Conservation (phyloP, 1,140 invertebrate species). For the Diachasma alloeum region DNA sequence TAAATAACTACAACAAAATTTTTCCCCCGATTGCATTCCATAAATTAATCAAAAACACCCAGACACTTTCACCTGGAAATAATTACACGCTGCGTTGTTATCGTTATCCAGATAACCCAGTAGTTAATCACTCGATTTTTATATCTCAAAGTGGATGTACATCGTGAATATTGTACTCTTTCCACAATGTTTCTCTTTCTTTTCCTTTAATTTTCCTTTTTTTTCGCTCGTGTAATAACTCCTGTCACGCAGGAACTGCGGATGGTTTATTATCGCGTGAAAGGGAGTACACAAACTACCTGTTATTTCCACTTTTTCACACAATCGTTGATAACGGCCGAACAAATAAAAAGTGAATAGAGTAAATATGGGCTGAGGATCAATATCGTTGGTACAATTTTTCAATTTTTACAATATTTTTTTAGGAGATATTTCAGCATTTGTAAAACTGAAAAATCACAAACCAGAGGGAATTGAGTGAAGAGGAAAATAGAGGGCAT, state of each 20-base stretch:
- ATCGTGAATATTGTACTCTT: neutral
- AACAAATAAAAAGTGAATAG: neutral
- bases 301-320: neutral
- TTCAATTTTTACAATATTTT: neutral
- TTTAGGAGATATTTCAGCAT: neutral
- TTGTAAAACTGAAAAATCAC: neutral
- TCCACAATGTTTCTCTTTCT: neutral
- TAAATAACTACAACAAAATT: neutral
- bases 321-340: neutral
- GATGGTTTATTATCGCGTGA: slow-evolving; percentile 3
- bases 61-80: neutral
- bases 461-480: neutral
- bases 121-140: too few relatives aligned
- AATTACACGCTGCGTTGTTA: neutral
- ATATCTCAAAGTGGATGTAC: neutral
- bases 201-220: neutral
- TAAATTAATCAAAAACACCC: neutral
- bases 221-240: neutral
- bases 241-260: neutral
- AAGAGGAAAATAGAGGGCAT: neutral
- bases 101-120: neutral
- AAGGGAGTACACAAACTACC: neutral
- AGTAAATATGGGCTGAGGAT: neutral
- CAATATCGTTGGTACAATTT: neutral
- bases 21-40: neutral